A percentile compares a stretch with the other conserved stretches of the same genome.
phyloP scores from a whole-genome alignment of 2,888 invertebrate species.

The Blomia tropicalis region DNA sequence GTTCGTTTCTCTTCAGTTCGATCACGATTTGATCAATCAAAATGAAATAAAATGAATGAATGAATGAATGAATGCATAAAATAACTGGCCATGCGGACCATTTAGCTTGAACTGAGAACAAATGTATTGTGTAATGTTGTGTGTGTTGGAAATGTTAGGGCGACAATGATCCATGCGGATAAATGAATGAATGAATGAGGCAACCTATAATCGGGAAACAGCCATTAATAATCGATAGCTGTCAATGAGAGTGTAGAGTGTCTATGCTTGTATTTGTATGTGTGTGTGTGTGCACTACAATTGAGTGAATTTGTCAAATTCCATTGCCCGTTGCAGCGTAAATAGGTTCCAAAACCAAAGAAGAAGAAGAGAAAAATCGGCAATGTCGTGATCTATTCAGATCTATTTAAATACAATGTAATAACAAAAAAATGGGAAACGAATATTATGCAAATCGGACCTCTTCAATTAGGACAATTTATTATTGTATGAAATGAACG shows the following conservation, averaged over 20 bases:
- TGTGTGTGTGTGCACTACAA: background rate
- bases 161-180: background rate
- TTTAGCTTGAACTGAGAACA: constrained; percentile 1
- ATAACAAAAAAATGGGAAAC: too few relatives aligned
- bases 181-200: background rate
- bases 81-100: constrained; percentile 9
- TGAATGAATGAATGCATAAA: constrained; percentile 11
- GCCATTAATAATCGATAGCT: constrained; percentile 13
- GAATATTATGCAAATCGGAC: background rate
- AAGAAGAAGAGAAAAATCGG: too few relatives aligned
- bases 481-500: too few relatives aligned
- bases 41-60: too few relatives aligned
- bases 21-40: constrained; percentile 7
- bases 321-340: constrained; percentile 1
- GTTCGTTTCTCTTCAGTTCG: background rate
- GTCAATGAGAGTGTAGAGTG: background rate
- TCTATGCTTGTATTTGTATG: background rate
- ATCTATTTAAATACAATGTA: background rate
- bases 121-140: background rate
- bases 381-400: background rate
- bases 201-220: background rate
- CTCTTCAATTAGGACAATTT: background rate
- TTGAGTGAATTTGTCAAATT: constrained; percentile 10
- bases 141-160: too few relatives aligned
- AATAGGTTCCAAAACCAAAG: too few relatives aligned